Conservation (phyloP, 37 sponge, comb jelly and placozoan species). For the Beroe ovata region DNA sequence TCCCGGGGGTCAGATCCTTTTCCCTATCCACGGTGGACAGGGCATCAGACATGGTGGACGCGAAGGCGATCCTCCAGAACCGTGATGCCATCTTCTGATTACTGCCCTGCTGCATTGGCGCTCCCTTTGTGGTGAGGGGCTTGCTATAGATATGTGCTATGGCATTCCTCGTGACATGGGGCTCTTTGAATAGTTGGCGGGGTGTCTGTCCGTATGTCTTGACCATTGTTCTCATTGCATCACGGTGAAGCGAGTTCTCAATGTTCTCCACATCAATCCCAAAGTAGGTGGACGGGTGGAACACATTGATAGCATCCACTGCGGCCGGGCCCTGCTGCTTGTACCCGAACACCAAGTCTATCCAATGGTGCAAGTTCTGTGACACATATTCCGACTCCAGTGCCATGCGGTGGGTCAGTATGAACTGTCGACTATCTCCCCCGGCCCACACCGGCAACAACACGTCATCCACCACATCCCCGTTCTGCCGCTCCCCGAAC, state of each 20-base stretch:
- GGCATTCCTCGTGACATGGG: constrained; percentile 77
- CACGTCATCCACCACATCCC: constrained; percentile 82
- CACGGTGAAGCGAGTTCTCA: constrained; percentile 74
- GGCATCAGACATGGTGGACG: constrained; percentile 39
- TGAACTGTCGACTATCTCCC: not conserved
- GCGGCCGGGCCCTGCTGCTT: constrained; percentile 91
- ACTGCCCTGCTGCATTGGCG: constrained; percentile 60
- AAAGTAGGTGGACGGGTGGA: constrained; percentile 82
- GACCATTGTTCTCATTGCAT: constrained; percentile 81
- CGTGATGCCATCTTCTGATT: constrained; percentile 51
- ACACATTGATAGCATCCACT: constrained; percentile 91
- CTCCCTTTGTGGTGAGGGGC: constrained; percentile 46
- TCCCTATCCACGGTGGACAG: constrained; percentile 24
- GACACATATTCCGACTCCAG: constrained; percentile 96
- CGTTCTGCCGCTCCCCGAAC: constrained; percentile 91
- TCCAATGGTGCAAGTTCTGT: constrained; percentile 88
- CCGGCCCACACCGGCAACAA: constrained; percentile 90
- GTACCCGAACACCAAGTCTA: constrained; percentile 97
- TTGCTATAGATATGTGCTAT: not conserved
- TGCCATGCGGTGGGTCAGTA: constrained; percentile 72
- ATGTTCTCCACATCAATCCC: constrained; percentile 78
- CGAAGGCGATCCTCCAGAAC: constrained; percentile 49
- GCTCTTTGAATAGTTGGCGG: constrained; percentile 83
- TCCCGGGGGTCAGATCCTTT: constrained; percentile 22
- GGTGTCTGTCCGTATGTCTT: constrained; percentile 97